Evolutionary conservation across 2,888 invertebrate genomes (phyloP).

Genomic region (Leptinotarsa rubiginosa): DNA sequence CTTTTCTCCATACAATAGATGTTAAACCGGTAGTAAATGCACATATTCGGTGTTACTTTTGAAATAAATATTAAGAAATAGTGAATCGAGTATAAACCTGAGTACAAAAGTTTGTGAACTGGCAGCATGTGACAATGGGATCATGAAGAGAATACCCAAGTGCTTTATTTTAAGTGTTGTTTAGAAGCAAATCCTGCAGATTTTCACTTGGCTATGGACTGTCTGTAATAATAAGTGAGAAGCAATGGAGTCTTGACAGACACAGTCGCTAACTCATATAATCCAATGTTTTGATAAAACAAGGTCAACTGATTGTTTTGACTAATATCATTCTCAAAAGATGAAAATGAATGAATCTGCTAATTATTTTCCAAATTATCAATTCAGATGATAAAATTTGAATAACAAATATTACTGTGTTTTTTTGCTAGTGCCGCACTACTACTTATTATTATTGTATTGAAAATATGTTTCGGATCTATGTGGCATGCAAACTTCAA

Average conservation of each 20-base stretch:
- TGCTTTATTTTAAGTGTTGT: constrained; percentile 64
- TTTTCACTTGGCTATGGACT: constrained; percentile 65
- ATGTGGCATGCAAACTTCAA: no score
- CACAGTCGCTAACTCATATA: not conserved
- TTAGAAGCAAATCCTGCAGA: constrained; percentile 65
- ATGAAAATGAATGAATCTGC: not conserved
- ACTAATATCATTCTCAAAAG: not conserved
- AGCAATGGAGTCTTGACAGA: constrained; percentile 36
- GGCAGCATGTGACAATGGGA: constrained; percentile 62
- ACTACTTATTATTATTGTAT: no score
- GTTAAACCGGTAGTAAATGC: constrained; percentile 60
- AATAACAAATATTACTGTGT: no score
- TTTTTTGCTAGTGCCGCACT: no score
- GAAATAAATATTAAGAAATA: constrained; percentile 59
- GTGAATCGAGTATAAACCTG: constrained; percentile 60
- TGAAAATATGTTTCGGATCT: no score
- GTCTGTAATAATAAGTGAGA: constrained; percentile 53
- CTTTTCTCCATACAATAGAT: constrained; percentile 64
- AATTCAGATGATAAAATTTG: no score
- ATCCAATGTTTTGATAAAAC: not conserved
- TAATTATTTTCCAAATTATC: no score
- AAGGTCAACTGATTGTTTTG: constrained; percentile 16
- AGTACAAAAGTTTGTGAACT: constrained; percentile 65
- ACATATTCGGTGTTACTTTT: constrained; percentile 64
- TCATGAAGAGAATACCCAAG: constrained; percentile 65